A percentile compares a stretch with the other conserved stretches of the same genome.
These are phyloP conservation scores for Laterallus jamaicensis DNA, from an alignment of 2,113 vertebrate species.

Conservation along the genomic window DNA sequence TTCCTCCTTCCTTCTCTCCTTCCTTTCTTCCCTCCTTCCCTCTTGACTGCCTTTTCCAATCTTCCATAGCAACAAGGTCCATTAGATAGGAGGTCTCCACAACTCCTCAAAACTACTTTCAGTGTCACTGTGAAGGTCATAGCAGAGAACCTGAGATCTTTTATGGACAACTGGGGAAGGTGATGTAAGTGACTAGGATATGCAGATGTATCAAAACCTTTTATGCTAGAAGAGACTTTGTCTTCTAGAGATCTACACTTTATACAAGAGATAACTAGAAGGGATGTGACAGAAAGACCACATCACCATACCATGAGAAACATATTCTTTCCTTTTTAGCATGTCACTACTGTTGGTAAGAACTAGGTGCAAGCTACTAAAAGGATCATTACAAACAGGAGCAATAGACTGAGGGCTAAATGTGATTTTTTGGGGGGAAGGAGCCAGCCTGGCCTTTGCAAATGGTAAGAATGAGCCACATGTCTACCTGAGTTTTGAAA, in stretches of 20 bases:
- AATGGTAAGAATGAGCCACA: neutral
- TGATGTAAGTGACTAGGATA: neutral
- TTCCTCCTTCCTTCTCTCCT: no score
- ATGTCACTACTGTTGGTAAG: neutral
- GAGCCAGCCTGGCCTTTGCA: neutral
- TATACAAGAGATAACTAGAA: neutral
- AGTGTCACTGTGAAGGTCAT: neutral
- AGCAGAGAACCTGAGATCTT: neutral
- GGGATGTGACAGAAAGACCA: neutral
- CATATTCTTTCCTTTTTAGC: neutral
- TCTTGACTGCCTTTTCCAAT: neutral
- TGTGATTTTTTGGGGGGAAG: neutral
- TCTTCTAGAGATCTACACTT: neutral
- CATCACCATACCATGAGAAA: neutral
- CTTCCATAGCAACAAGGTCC: neutral
- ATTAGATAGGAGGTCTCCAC: neutral
- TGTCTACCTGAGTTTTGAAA: neutral
- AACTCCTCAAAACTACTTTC: neutral
- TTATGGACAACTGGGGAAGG: accelerated
- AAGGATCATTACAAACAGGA: neutral
- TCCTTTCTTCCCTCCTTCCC: neutral
- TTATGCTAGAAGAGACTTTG: neutral
- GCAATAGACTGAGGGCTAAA: neutral
- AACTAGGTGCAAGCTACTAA: neutral
- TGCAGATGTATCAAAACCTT: neutral